These are phyloP conservation scores for Syngnathus rostellatus DNA, from an alignment of 2,797 vertebrate genomes.

Conservation along the genomic window DNA sequence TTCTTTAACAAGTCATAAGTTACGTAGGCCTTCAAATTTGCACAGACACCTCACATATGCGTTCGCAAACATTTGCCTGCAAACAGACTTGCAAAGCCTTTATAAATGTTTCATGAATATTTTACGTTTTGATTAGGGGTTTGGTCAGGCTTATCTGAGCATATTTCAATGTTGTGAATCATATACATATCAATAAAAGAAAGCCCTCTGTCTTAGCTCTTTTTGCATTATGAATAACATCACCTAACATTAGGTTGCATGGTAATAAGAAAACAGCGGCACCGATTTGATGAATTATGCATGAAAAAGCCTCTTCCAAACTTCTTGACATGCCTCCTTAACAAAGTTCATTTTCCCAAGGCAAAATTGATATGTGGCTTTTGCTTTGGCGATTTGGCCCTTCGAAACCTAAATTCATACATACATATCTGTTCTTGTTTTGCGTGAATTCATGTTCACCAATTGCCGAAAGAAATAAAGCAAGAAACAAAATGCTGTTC, in stretches of 20 bases:
- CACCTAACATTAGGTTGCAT: conserved; percentile 59
- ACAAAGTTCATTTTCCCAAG: conserved; percentile 49
- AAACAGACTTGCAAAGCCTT: conserved; percentile 33
- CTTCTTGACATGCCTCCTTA: conserved; percentile 36
- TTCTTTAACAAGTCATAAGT: conserved; percentile 18
- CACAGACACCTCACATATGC: conserved; percentile 1
- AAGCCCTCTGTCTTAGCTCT: conserved; percentile 57
- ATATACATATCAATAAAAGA: conserved; percentile 56
- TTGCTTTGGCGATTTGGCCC: conserved; percentile 49
- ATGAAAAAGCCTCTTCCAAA: conserved; percentile 60
- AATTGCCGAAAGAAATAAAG: not conserved
- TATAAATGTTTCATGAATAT: conserved; percentile 49
- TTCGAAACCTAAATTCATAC: conserved; percentile 45
- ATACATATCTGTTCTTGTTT: not conserved
- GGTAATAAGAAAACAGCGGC: conserved; percentile 57
- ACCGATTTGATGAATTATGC: conserved; percentile 65
- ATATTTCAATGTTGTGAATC: conserved; percentile 49
- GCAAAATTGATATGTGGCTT: conserved; percentile 53
- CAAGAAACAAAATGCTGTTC: not conserved
- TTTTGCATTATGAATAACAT: conserved; percentile 64
- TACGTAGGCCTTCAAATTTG: not conserved
- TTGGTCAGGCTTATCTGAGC: conserved; percentile 32
- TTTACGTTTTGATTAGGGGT: conserved; percentile 46
- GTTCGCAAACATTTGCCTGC: conserved; percentile 27
- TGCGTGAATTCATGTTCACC: conserved; percentile 19